phyloP scores from a whole-genome alignment of 1,140 invertebrate genomes.

The Halotydeus destructor region DNA sequence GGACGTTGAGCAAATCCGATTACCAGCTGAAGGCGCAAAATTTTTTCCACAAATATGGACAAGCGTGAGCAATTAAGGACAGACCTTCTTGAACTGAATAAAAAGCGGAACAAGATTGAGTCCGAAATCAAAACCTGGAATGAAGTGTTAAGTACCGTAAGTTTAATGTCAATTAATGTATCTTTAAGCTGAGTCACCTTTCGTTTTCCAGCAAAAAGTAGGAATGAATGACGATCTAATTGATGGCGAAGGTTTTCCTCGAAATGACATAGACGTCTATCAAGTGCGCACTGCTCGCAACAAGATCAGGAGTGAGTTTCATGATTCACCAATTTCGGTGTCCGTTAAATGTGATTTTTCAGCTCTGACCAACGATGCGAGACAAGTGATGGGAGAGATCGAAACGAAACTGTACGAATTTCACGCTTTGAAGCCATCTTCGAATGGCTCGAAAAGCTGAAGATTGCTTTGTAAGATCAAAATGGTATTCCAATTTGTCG shows the following conservation, averaged over 20 bases:
- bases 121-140: slow-evolving; percentile 9
- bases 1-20: too few species aligned
- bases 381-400: slow-evolving; percentile 59
- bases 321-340: slow-evolving; percentile 3
- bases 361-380: slow-evolving; percentile 70
- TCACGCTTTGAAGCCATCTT: slow-evolving; percentile 20
- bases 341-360: background rate
- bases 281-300: slow-evolving; percentile 66
- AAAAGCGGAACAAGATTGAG: slow-evolving; percentile 5
- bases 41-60: too few species aligned
- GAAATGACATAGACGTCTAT: slow-evolving; percentile 71
- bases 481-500: too few species aligned
- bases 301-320: slow-evolving; percentile 54
- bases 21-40: too few species aligned
- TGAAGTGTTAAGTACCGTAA: slow-evolving; percentile 7
- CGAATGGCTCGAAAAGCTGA: too few species aligned
- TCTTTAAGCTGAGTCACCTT: background rate
- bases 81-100: slow-evolving; percentile 10
- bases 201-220: slow-evolving; percentile 45
- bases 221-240: slow-evolving; percentile 68
- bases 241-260: slow-evolving; percentile 62
- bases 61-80: slow-evolving; percentile 1
- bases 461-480: too few species aligned
- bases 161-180: background rate
- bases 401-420: slow-evolving; percentile 44